These are phyloP conservation scores for Petrolisthes cinctipes DNA, from an alignment of 2,888 invertebrate genomes.

Conservation along the genomic window DNA sequence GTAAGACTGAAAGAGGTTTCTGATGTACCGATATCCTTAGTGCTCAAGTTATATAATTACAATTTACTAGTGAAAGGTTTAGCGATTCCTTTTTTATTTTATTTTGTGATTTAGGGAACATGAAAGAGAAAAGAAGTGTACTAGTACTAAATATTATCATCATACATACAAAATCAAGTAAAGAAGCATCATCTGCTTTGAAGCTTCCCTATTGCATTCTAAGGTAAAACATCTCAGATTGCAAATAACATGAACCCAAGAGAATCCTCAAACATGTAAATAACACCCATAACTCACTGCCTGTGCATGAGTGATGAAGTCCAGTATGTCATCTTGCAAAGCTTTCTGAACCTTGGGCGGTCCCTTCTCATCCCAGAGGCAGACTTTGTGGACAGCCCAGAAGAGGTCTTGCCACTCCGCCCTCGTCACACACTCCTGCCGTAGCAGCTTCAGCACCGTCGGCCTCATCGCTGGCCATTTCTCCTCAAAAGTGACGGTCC, in stretches of 20 bases:
- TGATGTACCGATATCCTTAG: no score
- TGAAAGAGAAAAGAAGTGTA: no score
- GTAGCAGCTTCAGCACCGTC: slow-evolving; percentile 90
- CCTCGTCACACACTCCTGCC: slow-evolving; percentile 93
- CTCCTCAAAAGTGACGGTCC: slow-evolving; percentile 74
- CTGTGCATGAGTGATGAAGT: slow-evolving; percentile 64
- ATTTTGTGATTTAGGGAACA: no score
- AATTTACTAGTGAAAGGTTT: no score
- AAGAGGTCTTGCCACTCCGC: slow-evolving; percentile 98
- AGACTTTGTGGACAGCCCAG: slow-evolving; percentile 94
- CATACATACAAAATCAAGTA: no score
- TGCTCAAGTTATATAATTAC: no score
- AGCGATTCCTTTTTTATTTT: no score
- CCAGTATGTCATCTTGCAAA: slow-evolving; percentile 75
- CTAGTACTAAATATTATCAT: no score
- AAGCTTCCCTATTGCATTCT: no score
- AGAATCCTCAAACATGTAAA: background rate
- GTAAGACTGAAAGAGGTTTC: no score
- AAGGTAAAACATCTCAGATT: background rate
- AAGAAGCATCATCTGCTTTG: no score
- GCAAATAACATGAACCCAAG: background rate
- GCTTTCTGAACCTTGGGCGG: slow-evolving; percentile 89
- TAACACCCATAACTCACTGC: slow-evolving; percentile 44
- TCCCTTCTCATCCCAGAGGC: slow-evolving; percentile 97
- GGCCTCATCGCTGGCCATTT: slow-evolving; percentile 97